Evolutionary conservation across 2,113 vertebrate genomes (phyloP).

Genomic region (Oreochromis spilurus): DNA sequence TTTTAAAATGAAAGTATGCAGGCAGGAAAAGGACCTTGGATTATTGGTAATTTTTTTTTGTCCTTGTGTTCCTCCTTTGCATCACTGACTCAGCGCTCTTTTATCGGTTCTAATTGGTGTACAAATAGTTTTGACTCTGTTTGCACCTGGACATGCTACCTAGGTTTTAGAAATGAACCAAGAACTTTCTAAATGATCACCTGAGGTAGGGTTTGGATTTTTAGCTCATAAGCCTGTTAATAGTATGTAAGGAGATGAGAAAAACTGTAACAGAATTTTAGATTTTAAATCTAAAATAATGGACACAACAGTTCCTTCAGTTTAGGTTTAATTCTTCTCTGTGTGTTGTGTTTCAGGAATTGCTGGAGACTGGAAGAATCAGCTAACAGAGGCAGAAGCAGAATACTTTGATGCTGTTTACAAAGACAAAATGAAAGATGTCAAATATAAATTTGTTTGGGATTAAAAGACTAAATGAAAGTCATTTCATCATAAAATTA

Average conservation of each 20-base stretch:
- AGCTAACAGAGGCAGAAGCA: slow-evolving; percentile 50
- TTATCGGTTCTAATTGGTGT: neutral
- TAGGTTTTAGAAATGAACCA: neutral
- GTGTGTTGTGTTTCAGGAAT: slow-evolving; percentile 58
- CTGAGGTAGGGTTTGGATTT: neutral
- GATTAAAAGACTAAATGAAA: slow-evolving; percentile 20
- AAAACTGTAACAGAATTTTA: neutral
- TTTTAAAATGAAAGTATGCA: neutral
- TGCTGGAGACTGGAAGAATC: slow-evolving; percentile 70
- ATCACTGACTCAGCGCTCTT: neutral
- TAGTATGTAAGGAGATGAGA: neutral
- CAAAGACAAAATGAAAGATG: slow-evolving; percentile 64
- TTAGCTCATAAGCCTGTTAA: neutral
- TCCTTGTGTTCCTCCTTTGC: neutral
- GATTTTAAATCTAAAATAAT: neutral
- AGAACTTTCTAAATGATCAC: neutral
- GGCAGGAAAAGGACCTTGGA: neutral
- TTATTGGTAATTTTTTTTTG: neutral
- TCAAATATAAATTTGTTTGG: slow-evolving; percentile 65
- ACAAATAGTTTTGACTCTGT: neutral
- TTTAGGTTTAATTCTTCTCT: neutral
- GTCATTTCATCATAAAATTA: accelerated
- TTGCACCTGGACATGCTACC: neutral
- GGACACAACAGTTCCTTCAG: neutral
- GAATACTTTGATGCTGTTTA: slow-evolving; percentile 63